Evolutionary conservation across 2,113 vertebrate species (phyloP), one percentile per base, ranked within the genome.

Genomic region (Eleginops maclovinus): DNA sequence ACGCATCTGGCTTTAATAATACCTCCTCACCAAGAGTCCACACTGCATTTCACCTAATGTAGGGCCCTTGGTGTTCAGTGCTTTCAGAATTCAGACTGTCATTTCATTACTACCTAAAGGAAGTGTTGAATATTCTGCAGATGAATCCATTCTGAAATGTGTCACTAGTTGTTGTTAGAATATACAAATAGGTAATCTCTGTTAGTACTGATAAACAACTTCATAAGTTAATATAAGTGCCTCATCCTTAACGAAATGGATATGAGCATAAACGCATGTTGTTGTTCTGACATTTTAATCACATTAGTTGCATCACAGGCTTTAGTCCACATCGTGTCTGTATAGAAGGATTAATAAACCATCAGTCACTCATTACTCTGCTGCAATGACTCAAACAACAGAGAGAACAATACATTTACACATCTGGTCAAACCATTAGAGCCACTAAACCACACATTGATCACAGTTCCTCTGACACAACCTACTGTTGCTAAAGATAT

Each of bases 241-340:
- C 55, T 55, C 3, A 50, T 67, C 24, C 55, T 26, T 10, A 22
- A 24, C 26, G 28, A 50, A 36, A 56, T 40, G 4, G 1, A 14
- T 16, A 56, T n/a, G 51, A 22, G 15, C 50, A 49, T 28, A 15
- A 60, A 58, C 11, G 4, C 4, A 4, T 53, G 11, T 61, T 65
- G n/a, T 65, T 26, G 43, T n/a, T n/a, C 71, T 24, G 1, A 50
- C 28, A 53, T 65, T 75, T 69, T 36, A 79, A 44, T 79, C 55
- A 49, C 47, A 77, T 82, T 53, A 80, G 72, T 82, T 71, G 19
- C 56, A 61, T 79, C 49, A 83, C 1, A 61, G 43, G 56, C 58
- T 72, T 51, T 60, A 65, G 55, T n/a, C 64, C 51, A 41, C 2
- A 31, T 56, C 81, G 47, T 56, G 70, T 31, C 54, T 67, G 5